Evolutionary conservation across 2,113 vertebrate species (phyloP), one percentile per base, ranked within the genome.

Genomic region (Muscicapa adusta): DNA sequence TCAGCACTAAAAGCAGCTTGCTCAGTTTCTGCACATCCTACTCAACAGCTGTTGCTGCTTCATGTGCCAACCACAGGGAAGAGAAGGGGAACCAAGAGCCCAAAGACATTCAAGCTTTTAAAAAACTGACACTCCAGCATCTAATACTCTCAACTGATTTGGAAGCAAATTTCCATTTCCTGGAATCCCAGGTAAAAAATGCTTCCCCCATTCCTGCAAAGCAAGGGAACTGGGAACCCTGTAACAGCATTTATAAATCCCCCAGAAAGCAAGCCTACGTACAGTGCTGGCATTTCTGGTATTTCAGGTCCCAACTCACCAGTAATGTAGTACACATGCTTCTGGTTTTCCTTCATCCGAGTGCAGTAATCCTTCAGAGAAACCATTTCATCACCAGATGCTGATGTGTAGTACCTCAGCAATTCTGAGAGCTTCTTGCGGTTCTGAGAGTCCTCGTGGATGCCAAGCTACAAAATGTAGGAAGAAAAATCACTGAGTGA

Each of bases 301-400:
- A 31, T 5, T 25, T 31, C 22, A 56, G 23, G 6, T 28, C 63
- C 5, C 29, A 47, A 25, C 97, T 92, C 83, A 98, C 99, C 99
- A 88, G 99, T 99, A 31, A 99, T 99, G 71, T 99, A 99, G 77
- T 99, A 99, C 67, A 99, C 99, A 3, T 99, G 99, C 14, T 99
- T 99, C 98, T 99, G 99, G 96, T 98, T 99, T 7, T 99, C 99
- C 96, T 99, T 99, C 99, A 99, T 99, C 4, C 99, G 98, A 8
- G 98, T 98, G 22, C 99, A 99, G 8, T 99, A 99, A 75, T 99
- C 99, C 93, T 99, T 99, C 62, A 99, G 97, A 13, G 99, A 99
- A 8, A 99, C 98, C 99, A 99, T 98, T 92, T 99, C 99, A 67
- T 99, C 99, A 28, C 98, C 99, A 86, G 99, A 99, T 5, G 98